Percentiles rank a stretch among this genome's conserved stretches.
These are phyloP conservation scores for Lithophane socia DNA, from an alignment of 2,888 invertebrate genomes.

Conservation along the genomic window DNA sequence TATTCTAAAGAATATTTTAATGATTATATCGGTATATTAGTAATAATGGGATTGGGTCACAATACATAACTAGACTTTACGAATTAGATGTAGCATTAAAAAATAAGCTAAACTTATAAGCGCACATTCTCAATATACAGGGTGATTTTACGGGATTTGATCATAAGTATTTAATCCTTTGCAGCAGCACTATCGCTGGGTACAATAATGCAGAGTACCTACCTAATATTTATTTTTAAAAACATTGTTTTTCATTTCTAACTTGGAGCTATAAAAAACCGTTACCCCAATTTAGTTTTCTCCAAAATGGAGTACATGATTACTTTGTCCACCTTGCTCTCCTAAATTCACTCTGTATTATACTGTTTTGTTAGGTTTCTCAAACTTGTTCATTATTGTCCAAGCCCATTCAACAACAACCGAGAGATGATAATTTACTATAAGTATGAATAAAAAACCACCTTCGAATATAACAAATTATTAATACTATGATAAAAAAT, in stretches of 20 bases:
- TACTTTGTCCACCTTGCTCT: neutral
- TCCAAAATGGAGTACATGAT: neutral
- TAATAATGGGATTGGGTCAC: slow-evolving; percentile 1
- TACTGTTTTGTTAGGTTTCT: neutral
- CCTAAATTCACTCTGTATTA: neutral
- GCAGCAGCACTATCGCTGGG: neutral
- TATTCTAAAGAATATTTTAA: slow-evolving; percentile 11
- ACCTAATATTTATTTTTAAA: neutral
- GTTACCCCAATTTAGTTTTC: neutral
- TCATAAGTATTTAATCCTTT: neutral
- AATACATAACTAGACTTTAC: neutral
- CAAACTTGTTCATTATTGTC: neutral
- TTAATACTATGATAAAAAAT: slow-evolving; percentile 12
- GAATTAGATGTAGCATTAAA: neutral
- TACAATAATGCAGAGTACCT: neutral
- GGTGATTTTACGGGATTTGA: neutral
- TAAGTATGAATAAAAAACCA: neutral
- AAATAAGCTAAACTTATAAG: neutral
- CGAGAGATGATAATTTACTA: neutral
- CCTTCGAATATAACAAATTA: neutral
- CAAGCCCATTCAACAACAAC: slow-evolving; percentile 11
- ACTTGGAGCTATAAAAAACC: neutral
- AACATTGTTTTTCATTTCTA: neutral
- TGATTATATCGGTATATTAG: neutral
- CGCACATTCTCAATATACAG: neutral